Evolutionary conservation across 2,888 invertebrate genomes (phyloP).

Genomic region (Asteroscopus sphinx): DNA sequence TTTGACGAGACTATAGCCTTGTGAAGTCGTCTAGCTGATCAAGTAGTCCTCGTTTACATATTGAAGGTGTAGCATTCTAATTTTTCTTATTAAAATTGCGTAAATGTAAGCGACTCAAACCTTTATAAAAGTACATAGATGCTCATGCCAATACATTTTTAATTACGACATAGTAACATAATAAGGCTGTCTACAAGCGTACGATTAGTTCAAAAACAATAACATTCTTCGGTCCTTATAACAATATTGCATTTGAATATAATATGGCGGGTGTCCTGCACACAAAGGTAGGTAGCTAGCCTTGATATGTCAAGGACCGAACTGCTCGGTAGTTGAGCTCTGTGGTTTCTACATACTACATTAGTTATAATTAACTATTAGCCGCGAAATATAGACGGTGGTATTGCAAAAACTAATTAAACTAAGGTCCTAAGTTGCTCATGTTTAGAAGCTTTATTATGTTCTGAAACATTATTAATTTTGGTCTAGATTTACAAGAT

Average conservation of each 20-base stretch:
- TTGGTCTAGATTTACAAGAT: constrained; percentile 13
- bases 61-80: too few relatives aligned
- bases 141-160: constrained; percentile 5
- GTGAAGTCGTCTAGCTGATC: too few relatives aligned
- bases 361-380: constrained; percentile 30
- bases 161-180: constrained; percentile 10
- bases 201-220: constrained; percentile 65
- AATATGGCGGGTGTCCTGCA: constrained; percentile 61
- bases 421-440: constrained; percentile 5
- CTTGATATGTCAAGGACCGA: constrained; percentile 71
- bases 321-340: constrained; percentile 7
- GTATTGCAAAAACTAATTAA: constrained; percentile 34
- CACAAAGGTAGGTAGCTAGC: constrained; percentile 59
- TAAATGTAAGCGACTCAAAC: not conserved
- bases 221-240: constrained; percentile 72
- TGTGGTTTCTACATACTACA: constrained; percentile 35
- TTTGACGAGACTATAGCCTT: too few relatives aligned
- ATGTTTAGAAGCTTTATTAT: constrained; percentile 8
- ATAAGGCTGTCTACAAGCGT: constrained; percentile 22
- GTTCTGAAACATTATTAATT: constrained; percentile 12
- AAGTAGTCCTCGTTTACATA: too few relatives aligned
- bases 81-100: too few relatives aligned
- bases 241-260: constrained; percentile 73
- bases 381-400: constrained; percentile 8
- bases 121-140: constrained; percentile 2